These are phyloP conservation scores for Montipora efflorescens DNA, from an alignment of 64 coral and sea anemone species.

Conservation along the genomic window DNA sequence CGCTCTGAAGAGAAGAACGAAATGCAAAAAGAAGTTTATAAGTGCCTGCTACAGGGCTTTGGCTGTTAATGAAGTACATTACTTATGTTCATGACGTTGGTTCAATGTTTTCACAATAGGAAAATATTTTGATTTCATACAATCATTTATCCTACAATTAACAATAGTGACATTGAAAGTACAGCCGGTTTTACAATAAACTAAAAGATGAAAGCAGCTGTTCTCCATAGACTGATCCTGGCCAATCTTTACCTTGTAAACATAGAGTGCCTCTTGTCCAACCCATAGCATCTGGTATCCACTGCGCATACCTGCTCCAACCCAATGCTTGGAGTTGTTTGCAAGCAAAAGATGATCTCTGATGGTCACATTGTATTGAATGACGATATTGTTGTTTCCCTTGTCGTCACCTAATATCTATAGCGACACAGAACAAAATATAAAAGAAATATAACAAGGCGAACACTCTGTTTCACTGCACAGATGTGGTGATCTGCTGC, in stretches of 20 bases:
- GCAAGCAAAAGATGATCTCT: conserved; percentile 76
- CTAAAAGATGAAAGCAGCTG: no score
- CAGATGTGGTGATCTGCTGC: no score
- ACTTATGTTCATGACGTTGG: no score
- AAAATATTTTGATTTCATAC: no score
- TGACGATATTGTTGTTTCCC: conserved; percentile 57
- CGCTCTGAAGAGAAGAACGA: conserved; percentile 41
- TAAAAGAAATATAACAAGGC: no score
- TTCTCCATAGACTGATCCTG: neutral
- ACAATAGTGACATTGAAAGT: no score
- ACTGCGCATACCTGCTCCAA: conserved; percentile 91
- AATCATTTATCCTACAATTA: no score
- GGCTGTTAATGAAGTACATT: no score
- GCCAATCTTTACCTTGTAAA: conserved; percentile 72
- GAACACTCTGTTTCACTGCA: no score
- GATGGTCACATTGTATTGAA: conserved; percentile 83
- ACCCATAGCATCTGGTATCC: conserved; percentile 93
- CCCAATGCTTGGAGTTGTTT: conserved; percentile 91
- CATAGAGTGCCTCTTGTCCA: conserved; percentile 83
- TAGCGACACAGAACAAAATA: neutral
- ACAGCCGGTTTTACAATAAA: no score
- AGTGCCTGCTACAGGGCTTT: no score
- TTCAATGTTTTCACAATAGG: no score
- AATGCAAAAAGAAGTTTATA: neutral
- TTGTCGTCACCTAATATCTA: neutral